phyloP scores from a whole-genome alignment of 2,797 vertebrate genomes.

The Glyptemys insculpta region DNA sequence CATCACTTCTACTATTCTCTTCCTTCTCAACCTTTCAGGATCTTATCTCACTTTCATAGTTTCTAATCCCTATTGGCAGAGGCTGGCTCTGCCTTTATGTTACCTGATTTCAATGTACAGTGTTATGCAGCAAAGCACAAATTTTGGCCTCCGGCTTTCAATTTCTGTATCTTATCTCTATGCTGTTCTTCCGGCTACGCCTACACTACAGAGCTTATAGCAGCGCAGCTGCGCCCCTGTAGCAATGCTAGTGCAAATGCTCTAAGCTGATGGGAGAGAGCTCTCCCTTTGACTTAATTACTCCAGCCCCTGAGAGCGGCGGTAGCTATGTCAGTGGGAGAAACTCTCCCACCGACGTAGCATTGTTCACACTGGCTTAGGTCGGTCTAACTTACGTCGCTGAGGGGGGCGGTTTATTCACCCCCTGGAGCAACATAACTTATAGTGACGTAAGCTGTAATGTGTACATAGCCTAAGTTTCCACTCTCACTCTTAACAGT shows the following conservation, averaged over 20 bases:
- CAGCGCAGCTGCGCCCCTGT: background rate
- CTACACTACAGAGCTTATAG: background rate
- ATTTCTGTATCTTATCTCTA: background rate
- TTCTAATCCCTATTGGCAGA: background rate
- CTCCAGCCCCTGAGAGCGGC: background rate
- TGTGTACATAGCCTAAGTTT: background rate
- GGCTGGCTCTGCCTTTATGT: background rate
- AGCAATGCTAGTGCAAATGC: background rate
- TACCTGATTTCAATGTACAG: background rate
- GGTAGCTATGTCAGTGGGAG: background rate
- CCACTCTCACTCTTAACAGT: background rate
- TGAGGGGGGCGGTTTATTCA: background rate
- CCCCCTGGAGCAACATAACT: background rate
- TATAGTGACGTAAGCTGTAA: background rate
- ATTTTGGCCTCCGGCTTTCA: conserved; percentile 11
- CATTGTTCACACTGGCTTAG: too few relatives aligned
- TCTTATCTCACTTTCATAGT: background rate
- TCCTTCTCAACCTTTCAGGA: background rate
- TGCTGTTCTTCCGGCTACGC: background rate
- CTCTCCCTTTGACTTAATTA: background rate
- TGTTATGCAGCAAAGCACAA: background rate
- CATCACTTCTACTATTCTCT: background rate
- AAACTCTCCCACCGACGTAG: too few relatives aligned
- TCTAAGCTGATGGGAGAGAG: background rate
- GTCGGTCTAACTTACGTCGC: too few relatives aligned